Percentiles rank a stretch among this genome's conserved stretches.
Evolutionary conservation across 1,140 invertebrate species (phyloP).

Genomic region (Drosophila aff.): DNA sequence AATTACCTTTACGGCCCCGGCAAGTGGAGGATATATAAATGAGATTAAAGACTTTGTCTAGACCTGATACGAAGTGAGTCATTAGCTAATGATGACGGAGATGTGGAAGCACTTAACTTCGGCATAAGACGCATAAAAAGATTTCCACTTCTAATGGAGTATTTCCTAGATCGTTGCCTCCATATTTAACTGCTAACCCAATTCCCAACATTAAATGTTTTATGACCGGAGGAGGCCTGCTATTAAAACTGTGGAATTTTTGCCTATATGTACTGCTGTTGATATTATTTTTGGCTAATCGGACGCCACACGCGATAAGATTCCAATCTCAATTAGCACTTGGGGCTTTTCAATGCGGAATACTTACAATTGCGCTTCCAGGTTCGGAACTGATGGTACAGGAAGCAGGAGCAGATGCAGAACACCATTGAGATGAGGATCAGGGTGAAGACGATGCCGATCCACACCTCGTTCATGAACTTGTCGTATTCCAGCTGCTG

Average conservation of each 20-base stretch:
- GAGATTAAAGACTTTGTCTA: conserved; percentile 4
- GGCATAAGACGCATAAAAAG: conserved; percentile 14
- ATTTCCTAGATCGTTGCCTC: conserved; percentile 17
- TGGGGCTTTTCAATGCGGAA: neutral
- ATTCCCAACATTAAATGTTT: conserved; percentile 20
- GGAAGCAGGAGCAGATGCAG: conserved; percentile 83
- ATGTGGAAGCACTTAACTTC: conserved; percentile 14
- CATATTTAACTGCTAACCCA: conserved; percentile 17
- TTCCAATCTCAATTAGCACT: conserved; percentile 18
- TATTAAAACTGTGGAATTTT: conserved; percentile 23
- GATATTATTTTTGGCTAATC: conserved; percentile 31
- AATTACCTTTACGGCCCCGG: conserved; percentile 17
- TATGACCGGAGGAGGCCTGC: neutral
- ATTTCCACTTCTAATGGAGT: conserved; percentile 42
- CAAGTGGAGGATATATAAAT: conserved; percentile 2
- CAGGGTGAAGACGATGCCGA: conserved; percentile 80
- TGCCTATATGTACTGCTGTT: conserved; percentile 2
- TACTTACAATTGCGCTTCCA: conserved; percentile 85
- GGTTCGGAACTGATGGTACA: conserved; percentile 83
- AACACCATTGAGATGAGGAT: conserved; percentile 84
- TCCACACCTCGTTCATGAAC: conserved; percentile 85
- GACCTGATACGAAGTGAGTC: conserved; percentile 9
- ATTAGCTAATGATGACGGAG: conserved; percentile 20
- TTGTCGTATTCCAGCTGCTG: conserved; percentile 83
- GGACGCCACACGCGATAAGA: conserved; percentile 34